A percentile compares a stretch with the other conserved stretches of the same genome.
These are phyloP conservation scores for Gymnopithys bicolor DNA, from an alignment of 2,797 vertebrate species.

Conservation along the genomic window DNA sequence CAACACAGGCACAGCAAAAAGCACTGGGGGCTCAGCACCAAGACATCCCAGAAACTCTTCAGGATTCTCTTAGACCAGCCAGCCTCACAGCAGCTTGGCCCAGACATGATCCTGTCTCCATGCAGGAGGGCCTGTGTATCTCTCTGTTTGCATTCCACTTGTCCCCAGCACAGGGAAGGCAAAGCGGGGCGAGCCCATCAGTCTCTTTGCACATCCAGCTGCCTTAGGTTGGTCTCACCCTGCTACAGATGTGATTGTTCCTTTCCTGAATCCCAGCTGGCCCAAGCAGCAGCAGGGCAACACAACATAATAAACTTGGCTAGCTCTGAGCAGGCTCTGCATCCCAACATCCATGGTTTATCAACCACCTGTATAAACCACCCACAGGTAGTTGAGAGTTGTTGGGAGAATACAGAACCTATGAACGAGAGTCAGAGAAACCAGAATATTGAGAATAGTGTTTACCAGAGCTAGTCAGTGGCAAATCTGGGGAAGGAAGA, in stretches of 20 bases:
- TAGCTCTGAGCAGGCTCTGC: neutral
- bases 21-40: accelerated
- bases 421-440: neutral
- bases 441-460: neutral
- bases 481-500: neutral
- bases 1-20: neutral
- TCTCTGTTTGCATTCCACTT: neutral
- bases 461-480: neutral
- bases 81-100: neutral
- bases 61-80: neutral
- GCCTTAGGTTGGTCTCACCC: neutral
- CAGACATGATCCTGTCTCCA: accelerated
- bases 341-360: neutral
- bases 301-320: neutral
- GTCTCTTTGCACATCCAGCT: neutral
- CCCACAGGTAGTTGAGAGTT: neutral
- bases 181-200: neutral
- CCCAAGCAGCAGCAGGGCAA: neutral
- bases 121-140: neutral
- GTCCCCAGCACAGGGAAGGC: neutral
- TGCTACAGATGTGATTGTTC: neutral
- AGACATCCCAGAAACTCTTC: neutral
- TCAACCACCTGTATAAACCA: conserved; percentile 20
- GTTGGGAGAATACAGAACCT: neutral
- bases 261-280: neutral